Evolutionary conservation across 2,888 invertebrate species (phyloP), one percentile per base, ranked within the genome.

Genomic region (Dastarcus helophoroides): DNA sequence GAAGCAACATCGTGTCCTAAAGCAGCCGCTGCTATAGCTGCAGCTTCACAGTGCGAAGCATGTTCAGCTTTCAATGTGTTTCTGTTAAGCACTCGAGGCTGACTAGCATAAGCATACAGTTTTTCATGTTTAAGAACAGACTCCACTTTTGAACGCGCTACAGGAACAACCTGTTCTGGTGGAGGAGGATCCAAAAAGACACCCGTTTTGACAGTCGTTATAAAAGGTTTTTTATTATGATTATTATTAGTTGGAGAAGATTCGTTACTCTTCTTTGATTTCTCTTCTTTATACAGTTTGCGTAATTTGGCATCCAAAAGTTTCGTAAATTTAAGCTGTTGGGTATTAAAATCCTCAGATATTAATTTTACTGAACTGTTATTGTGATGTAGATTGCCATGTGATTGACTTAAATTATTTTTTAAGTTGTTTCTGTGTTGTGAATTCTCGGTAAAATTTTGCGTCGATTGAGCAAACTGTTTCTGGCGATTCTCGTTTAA

Each of bases 181-280:
- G 86, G 85, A 1, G 83, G 80, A 3, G 86, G 85, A 50, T 79
- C 74, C 40, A 85, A 61, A 54, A 85, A 86, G 47, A 76, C 73
- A 2, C 86, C 86, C 29, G 72, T 73, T 45, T 77, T 79, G 23
- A 86, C 86, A 0, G 84, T 84, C 6, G 83, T 84, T 40, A 85
- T 75, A 52, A 86, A 86, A 6, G 82, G 72, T 35, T 64, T 66
- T 21, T 51, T 50, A 1, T 54, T 42, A 14, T 41, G 43, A n/a
- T 37, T 28, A 14, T 41, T 43, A n/a, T 37, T 28, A n/a, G 31
- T 26, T 32, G 34, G 14, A 14, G n/a, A n/a, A n/a, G n/a, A n/a
- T 29, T 9, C 29, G 27, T 6, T 36, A 33, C 26, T 45, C 43
- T 26, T 42, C 23, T 42, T 37, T 31, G 37, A 28, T 27, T 55